A percentile compares a stretch with the other conserved stretches of the same genome.
phyloP scores from a whole-genome alignment of 2,888 invertebrate species.

The Athalia rosae region DNA sequence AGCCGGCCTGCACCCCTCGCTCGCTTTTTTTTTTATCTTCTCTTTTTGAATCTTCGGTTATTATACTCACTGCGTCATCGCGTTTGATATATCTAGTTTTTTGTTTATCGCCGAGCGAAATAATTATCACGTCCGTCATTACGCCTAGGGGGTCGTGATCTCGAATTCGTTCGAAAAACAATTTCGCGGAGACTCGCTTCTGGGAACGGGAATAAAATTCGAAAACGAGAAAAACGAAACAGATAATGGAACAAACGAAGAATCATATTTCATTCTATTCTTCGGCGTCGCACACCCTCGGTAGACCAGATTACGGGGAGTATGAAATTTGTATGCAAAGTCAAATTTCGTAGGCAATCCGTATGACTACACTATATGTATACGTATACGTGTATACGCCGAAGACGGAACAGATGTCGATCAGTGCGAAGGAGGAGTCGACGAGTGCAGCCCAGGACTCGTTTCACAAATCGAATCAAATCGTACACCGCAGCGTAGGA shows the following conservation, averaged over 20 bases:
- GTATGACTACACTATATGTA: too few species aligned
- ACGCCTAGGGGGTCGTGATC: neutral
- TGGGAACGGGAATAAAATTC: neutral
- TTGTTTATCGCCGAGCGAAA: slow-evolving; percentile 19
- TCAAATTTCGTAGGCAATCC: neutral
- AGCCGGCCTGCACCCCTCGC: slow-evolving; percentile 57
- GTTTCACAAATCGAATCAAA: slow-evolving; percentile 33
- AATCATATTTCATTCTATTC: too few species aligned
- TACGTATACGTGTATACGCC: neutral
- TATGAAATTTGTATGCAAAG: slow-evolving; percentile 25
- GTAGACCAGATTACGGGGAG: neutral
- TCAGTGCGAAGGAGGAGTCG: neutral
- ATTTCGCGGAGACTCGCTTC: neutral
- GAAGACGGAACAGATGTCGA: slow-evolving; percentile 36
- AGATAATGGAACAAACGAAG: too few species aligned
- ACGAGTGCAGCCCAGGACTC: neutral
- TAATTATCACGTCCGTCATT: too few species aligned
- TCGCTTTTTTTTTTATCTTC: neutral
- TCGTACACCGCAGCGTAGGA: slow-evolving; percentile 27
- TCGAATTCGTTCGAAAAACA: neutral
- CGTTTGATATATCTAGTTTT: slow-evolving; percentile 15
- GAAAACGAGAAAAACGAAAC: too few species aligned
- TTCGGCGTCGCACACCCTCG: too few species aligned
- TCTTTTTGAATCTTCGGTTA: neutral
- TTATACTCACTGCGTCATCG: slow-evolving; percentile 25